Evolutionary conservation across 2,113 vertebrate genomes (phyloP).

Genomic region (Recurvirostra avosetta): DNA sequence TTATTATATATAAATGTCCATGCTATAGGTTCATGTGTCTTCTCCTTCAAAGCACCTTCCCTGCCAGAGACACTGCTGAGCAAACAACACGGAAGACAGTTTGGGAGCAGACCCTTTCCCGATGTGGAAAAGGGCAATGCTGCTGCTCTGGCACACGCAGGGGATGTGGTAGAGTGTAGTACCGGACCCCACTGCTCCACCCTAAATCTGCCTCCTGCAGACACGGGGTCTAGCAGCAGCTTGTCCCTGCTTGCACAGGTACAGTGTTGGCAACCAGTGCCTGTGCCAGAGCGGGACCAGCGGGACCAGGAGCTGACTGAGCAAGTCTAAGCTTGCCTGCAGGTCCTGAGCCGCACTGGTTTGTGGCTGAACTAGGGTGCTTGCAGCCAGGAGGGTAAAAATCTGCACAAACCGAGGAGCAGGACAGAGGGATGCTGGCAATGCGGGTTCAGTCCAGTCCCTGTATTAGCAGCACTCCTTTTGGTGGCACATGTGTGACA

Average conservation of each 20-base stretch:
- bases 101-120: not conserved
- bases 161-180: too few relatives aligned
- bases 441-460: not conserved
- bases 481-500: not conserved
- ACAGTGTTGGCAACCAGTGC: not conserved
- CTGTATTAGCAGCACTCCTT: not conserved
- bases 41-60: not conserved
- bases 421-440: not conserved
- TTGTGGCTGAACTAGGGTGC: not conserved
- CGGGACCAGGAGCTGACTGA: rapidly evolving
- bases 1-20: not conserved
- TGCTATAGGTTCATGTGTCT: not conserved
- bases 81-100: not conserved
- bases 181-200: not conserved
- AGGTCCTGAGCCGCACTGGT: not conserved
- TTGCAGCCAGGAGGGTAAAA: not conserved
- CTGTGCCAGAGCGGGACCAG: not conserved
- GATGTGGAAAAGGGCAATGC: not conserved
- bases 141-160: not conserved
- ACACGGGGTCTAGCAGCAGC: rapidly evolving
- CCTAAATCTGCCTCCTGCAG: not conserved
- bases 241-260: not conserved
- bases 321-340: not conserved
- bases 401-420: not conserved
- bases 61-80: not conserved